These are phyloP conservation scores for Drosophila multiciliata DNA, from an alignment of 2,888 invertebrate species.

Conservation along the genomic window DNA sequence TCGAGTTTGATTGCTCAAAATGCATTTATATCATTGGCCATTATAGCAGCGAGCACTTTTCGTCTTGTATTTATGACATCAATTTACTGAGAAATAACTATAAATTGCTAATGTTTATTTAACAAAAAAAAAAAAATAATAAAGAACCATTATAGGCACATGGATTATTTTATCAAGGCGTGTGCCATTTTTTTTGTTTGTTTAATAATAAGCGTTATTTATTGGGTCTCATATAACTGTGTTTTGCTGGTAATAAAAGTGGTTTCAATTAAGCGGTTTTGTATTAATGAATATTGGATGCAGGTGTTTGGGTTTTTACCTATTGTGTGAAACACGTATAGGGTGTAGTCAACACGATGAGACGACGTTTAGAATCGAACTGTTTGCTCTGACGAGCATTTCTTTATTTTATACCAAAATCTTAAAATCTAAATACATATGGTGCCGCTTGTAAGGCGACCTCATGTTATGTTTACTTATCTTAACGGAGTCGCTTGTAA, in stretches of 20 bases:
- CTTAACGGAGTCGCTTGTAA: no score
- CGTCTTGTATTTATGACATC: slow-evolving; percentile 1
- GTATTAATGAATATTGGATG: slow-evolving; percentile 52
- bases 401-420: no score
- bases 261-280: neutral
- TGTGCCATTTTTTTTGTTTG: slow-evolving; percentile 27
- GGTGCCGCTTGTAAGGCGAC: no score
- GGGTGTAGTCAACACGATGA: no score
- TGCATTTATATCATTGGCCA: slow-evolving; percentile 35
- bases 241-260: slow-evolving; percentile 49
- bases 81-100: slow-evolving; percentile 16
- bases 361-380: no score
- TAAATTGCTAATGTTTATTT: slow-evolving; percentile 31
- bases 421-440: no score
- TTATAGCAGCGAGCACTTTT: slow-evolving; percentile 29
- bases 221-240: slow-evolving; percentile 30
- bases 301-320: slow-evolving; percentile 28
- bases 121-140: neutral
- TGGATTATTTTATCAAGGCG: slow-evolving; percentile 27
- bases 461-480: no score
- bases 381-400: no score
- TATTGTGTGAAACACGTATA: no score
- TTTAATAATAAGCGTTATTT: slow-evolving; percentile 46
- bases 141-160: slow-evolving; percentile 22
- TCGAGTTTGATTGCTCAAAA: slow-evolving; percentile 34